phyloP scores from a whole-genome alignment of 2,113 vertebrate genomes.

The Crotophaga sulcirostris region DNA sequence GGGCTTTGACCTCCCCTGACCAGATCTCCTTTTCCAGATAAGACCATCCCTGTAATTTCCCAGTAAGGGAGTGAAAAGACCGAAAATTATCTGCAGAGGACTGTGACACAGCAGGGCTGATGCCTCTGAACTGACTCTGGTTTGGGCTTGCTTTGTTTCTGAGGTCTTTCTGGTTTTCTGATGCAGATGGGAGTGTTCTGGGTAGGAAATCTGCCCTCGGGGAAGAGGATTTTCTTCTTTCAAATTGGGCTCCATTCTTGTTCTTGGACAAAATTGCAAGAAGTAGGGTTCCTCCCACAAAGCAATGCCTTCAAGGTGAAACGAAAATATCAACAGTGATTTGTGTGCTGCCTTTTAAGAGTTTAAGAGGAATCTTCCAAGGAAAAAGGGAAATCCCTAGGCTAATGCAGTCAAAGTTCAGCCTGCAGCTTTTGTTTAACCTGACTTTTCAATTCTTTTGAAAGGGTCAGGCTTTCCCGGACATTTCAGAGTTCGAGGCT shows the following conservation, averaged over 20 bases:
- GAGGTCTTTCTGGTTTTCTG: not conserved
- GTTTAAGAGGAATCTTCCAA: not conserved
- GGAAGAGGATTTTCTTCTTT: not conserved
- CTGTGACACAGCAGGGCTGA: not conserved
- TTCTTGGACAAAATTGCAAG: not conserved
- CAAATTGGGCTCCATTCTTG: not conserved
- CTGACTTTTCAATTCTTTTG: not conserved
- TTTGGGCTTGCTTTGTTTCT: not conserved
- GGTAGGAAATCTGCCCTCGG: not conserved
- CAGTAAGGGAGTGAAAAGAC: not conserved
- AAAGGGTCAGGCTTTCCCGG: not conserved
- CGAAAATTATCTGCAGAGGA: not conserved
- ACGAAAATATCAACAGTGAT: not conserved
- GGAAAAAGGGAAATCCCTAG: not conserved
- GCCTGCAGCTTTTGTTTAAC: not conserved
- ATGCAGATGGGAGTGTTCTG: not conserved
- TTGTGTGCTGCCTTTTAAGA: not conserved
- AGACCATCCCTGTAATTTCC: not conserved
- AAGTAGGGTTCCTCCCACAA: not conserved
- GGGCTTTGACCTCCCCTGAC: not conserved
- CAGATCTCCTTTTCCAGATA: not conserved
- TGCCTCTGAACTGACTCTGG: not conserved
- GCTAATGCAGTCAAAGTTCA: not conserved
- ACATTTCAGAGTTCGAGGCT: not conserved
- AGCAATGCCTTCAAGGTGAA: not conserved